These are phyloP conservation scores for Amphipoea lucens DNA, from an alignment of 2,888 invertebrate species.

Conservation along the genomic window DNA sequence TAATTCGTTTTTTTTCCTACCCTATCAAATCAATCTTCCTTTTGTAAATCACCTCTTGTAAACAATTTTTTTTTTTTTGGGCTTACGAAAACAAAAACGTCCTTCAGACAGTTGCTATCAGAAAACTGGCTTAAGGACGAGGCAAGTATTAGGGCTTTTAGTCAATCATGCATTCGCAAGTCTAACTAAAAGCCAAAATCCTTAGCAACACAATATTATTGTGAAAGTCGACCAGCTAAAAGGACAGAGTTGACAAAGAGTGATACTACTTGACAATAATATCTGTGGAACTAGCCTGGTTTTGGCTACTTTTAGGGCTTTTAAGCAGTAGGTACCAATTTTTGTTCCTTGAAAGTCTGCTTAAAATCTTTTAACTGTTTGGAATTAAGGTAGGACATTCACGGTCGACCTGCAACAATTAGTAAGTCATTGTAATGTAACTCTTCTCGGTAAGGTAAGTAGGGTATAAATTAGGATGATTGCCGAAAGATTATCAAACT, in stretches of 20 bases:
- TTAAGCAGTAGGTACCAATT: neutral
- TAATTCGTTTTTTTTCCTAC: neutral
- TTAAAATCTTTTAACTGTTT: neutral
- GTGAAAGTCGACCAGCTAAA: constrained; percentile 25
- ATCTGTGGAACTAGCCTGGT: constrained; percentile 35
- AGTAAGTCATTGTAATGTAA: neutral
- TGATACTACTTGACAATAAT: constrained; percentile 22
- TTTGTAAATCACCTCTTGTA: neutral
- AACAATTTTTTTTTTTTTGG: neutral
- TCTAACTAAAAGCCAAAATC: constrained; percentile 43
- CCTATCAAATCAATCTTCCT: neutral
- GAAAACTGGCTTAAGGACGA: constrained; percentile 35
- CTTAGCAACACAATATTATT: constrained; percentile 3
- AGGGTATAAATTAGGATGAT: neutral
- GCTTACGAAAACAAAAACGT: constrained; percentile 53
- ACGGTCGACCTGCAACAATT: neutral
- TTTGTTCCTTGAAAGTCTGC: neutral
- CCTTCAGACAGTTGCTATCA: constrained; percentile 28
- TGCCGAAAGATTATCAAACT: neutral
- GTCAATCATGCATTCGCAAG: constrained; percentile 22
- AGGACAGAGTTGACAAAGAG: constrained; percentile 34
- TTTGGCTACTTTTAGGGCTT: neutral
- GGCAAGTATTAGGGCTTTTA: constrained; percentile 26
- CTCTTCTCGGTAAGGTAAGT: neutral
- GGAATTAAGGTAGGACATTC: neutral